These are phyloP conservation scores for Drosophila bocki DNA, from an alignment of 1,140 invertebrate species.

Conservation along the genomic window DNA sequence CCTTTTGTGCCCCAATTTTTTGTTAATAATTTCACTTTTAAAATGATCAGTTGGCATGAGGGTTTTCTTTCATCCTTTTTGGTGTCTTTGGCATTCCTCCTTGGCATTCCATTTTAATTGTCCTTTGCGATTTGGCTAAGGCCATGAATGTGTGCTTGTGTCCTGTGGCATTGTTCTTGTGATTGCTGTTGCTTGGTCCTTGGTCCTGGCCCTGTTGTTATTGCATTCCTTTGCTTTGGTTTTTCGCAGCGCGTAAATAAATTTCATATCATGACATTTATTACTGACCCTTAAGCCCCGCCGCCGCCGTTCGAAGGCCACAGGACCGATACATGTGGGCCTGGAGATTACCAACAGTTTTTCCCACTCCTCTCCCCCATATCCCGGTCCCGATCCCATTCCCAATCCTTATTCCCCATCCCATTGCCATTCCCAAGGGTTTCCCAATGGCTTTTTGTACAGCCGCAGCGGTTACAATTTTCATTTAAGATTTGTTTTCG, in stretches of 20 bases:
- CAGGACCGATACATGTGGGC: constrained; percentile 54
- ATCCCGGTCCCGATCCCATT: constrained; percentile 2
- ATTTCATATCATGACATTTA: constrained; percentile 83
- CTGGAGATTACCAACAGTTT: constrained; percentile 61
- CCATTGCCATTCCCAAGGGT: constrained; percentile 34
- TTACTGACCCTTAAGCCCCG: constrained; percentile 77
- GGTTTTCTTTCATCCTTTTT: constrained; percentile 29
- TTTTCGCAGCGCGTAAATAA: constrained; percentile 80
- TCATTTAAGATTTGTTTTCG: constrained; percentile 80
- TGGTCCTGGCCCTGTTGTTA: constrained; percentile 54
- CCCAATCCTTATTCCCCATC: constrained; percentile 9
- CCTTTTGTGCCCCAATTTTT: not conserved
- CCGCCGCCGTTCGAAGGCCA: constrained; percentile 41
- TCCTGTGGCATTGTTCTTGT: constrained; percentile 59
- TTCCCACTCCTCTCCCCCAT: constrained; percentile 2
- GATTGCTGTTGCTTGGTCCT: constrained; percentile 28
- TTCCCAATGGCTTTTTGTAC: constrained; percentile 57
- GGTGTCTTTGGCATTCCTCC: constrained; percentile 34
- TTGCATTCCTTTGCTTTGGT: constrained; percentile 78
- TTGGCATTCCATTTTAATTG: constrained; percentile 59
- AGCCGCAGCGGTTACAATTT: constrained; percentile 72
- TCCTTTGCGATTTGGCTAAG: constrained; percentile 57
- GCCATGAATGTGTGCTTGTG: constrained; percentile 29
- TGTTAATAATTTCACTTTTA: constrained; percentile 1
- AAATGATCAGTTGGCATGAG: constrained; percentile 17